Base-by-base conservation (phyloP, 2,113 vertebrate genomes). In the Scartelaos histophorus region DNA sequence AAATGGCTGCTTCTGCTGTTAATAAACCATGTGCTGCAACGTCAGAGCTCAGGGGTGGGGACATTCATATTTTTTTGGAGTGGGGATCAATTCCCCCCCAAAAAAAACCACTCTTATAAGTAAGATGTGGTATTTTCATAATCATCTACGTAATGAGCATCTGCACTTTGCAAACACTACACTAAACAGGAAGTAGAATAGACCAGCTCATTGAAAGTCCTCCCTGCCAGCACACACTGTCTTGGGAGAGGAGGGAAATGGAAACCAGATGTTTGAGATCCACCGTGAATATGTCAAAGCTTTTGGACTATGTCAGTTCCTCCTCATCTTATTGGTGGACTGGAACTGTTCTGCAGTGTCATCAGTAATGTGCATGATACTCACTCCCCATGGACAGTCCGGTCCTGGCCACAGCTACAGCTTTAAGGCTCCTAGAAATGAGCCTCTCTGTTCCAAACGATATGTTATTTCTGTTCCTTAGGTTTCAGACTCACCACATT, bases 211-310 rank as follows among this genome's bases (percentile, higher is more conserved):
- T 85, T 89, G 90, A 90, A 89, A 82, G 82, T 83, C 81, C 34
- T 35, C 2, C 56, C 90, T 90, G 88, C 89, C 89, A 90, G 86
- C 83, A 72, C 72, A 86, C 78, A 73, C 85, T 88, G 89, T 90
- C 88, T 86, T 91, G 75, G 73, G 87, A 86, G 82, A 75, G 83
- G 73, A 81, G 85, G 90, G 89, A 91, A 92, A 90, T 92, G 86
- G 86, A 90, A 91, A 91, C 78, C 91, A 92, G 90, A 91, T 91
- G 90, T 91, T 78, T 76, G 74, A 85, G 90, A 91, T 92, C 89
- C 88, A 87, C 84, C 79, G 56, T 90, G 91, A 92, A 92, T 90
- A 90, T 87, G 89, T 90, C 90, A 91, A 87, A 92, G 89, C 88
- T 87, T 84, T 81, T 45, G 73, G 88, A 89, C 91, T 85, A 85